Percentiles rank a stretch among this genome's conserved stretches.
phyloP scores from a whole-genome alignment of 92 coral and sea anemone genomes.

The Heteractis magnifica region DNA sequence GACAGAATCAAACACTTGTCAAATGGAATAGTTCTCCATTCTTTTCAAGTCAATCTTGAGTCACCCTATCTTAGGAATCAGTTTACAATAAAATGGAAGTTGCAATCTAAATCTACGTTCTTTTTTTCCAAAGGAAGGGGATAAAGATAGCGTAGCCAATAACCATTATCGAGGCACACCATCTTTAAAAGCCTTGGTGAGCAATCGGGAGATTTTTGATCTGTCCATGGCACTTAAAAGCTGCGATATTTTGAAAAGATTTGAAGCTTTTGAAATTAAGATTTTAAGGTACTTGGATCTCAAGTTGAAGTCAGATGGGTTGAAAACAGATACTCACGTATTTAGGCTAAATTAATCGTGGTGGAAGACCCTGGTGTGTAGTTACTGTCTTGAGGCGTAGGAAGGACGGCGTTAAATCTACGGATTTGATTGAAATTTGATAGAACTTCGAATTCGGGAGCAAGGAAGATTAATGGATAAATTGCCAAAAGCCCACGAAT shows the following conservation, averaged over 20 bases:
- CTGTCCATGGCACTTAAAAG: background rate
- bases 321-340: background rate
- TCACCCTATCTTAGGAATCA: background rate
- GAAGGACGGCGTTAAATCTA: background rate
- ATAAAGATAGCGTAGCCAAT: background rate
- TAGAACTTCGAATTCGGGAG: background rate
- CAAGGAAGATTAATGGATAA: background rate
- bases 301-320: background rate
- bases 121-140: background rate
- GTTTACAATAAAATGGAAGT: background rate
- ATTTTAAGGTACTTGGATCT: background rate
- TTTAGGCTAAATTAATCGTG: background rate
- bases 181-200: background rate
- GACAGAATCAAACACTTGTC: background rate
- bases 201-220: background rate
- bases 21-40: background rate
- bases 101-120: background rate
- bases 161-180: slow-evolving; percentile 4
- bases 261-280: background rate
- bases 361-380: background rate
- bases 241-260: background rate
- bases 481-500: background rate
- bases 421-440: background rate
- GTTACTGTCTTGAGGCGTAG: slow-evolving; percentile 2
- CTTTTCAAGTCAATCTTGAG: background rate